Evolutionary conservation across 2,113 vertebrate species (phyloP).

Genomic region (Pseudolaguvia tuberculata): DNA sequence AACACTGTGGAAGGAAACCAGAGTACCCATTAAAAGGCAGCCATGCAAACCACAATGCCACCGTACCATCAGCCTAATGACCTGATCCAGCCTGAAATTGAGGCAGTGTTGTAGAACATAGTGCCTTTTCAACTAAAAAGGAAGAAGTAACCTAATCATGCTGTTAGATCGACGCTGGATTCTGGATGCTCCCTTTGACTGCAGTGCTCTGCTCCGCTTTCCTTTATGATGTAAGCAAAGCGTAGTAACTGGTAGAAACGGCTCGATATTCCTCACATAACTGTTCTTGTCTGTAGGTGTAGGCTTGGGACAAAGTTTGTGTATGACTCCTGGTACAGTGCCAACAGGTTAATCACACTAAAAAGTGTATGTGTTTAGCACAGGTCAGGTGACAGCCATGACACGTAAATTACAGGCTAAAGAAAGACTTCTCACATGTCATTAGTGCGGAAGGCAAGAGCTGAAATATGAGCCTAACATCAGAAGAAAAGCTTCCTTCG

Average conservation of each 20-base stretch:
- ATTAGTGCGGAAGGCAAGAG: conserved; percentile 8
- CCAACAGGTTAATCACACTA: conserved; percentile 13
- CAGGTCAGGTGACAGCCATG: conserved; percentile 31
- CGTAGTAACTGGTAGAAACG: not conserved
- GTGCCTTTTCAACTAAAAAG: too few relatives aligned
- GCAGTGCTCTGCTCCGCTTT: too few relatives aligned
- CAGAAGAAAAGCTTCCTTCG: not conserved
- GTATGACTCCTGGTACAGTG: not conserved
- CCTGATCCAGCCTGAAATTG: too few relatives aligned
- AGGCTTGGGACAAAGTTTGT: not conserved
- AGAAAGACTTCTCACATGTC: conserved; percentile 30
- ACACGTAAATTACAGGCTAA: conserved; percentile 39
- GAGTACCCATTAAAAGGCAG: too few relatives aligned
- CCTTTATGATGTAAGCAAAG: too few relatives aligned
- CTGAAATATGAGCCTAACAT: conserved; percentile 12
- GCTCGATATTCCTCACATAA: not conserved
- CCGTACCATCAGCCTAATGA: too few relatives aligned
- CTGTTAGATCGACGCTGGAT: too few relatives aligned
- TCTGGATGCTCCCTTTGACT: too few relatives aligned
- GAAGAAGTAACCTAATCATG: too few relatives aligned
- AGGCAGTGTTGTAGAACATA: too few relatives aligned
- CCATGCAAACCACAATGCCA: too few relatives aligned
- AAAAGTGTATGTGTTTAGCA: conserved; percentile 10
- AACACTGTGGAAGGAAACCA: too few relatives aligned
- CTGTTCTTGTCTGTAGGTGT: not conserved